Evolutionary conservation across 2,113 vertebrate genomes (phyloP).

Genomic region (Pipa parva): DNA sequence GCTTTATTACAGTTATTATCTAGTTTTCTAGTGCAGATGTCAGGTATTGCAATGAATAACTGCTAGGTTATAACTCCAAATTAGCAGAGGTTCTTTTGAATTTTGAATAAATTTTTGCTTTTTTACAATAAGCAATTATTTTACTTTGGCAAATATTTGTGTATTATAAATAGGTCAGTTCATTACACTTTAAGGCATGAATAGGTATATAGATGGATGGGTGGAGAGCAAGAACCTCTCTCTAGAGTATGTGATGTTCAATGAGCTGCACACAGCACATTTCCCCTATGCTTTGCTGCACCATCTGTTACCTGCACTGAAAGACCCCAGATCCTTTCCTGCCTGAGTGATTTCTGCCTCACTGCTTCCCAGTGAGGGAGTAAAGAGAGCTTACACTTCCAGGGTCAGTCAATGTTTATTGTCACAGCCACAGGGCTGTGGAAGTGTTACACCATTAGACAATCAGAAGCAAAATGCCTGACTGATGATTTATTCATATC

Average conservation of each 20-base stretch:
- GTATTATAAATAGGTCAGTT: neutral
- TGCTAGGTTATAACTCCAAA: neutral
- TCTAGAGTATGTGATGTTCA: neutral
- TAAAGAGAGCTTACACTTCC: neutral
- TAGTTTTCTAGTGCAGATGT: neutral
- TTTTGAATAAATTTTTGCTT: neutral
- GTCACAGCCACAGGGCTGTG: too few relatives aligned
- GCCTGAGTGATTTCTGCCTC: too few relatives aligned
- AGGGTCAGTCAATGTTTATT: too few relatives aligned
- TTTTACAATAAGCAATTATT: too few relatives aligned
- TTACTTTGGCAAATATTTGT: too few relatives aligned
- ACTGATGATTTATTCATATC: neutral
- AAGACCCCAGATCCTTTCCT: neutral
- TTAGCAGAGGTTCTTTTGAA: neutral
- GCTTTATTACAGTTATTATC: too few relatives aligned
- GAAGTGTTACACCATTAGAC: neutral
- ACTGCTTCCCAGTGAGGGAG: too few relatives aligned
- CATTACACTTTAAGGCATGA: neutral
- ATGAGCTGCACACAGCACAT: neutral
- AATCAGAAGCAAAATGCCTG: neutral
- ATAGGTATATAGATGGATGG: neutral
- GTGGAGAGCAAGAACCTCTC: too few relatives aligned
- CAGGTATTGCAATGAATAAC: neutral
- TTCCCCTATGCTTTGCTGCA: neutral
- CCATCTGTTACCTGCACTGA: conserved; percentile 18